Evolutionary conservation across 1,140 invertebrate genomes (phyloP), one percentile per base, ranked within the genome.

Genomic region (Ruditapes philippinarum): DNA sequence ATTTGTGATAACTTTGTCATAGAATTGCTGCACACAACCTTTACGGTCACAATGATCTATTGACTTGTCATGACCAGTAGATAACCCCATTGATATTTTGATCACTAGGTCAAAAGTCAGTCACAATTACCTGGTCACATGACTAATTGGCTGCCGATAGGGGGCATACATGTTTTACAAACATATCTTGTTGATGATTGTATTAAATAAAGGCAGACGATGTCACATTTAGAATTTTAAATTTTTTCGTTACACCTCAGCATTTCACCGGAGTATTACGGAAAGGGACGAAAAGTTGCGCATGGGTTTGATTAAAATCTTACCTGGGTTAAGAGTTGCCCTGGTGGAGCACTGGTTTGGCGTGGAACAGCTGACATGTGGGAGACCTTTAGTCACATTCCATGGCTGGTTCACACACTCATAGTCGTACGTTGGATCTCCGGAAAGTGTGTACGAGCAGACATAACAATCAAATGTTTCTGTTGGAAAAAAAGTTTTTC

Each of bases 381-480:
- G 25, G 14, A 42, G 25, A 12, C 45, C 40, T 19, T 49, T 82
- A 4, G 60, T 42, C 19, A 82, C 74, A 54, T 78, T 51, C 45
- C 45, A 65, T 7, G 82, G 62, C 17, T 36, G 42, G 11, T 31
- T 84, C 2, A 51, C 62, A 54, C 82, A 84, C 11, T 84, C 62
- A 19, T 70, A 70, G 33, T 70, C 82, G 19, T 49, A 17, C 1
- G 9, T 54, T 0, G 82, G 68, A 40, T 84, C 82, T 4, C 62
- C 40, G 17, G 82, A 84, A 2, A 73, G 2, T 7, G 45, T 84
- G 65, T 84, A 84, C n/a, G 82, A 36, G 49, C 82, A 84, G 3
- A 45, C 1, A 74, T 73, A 73, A 57, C 82, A 84, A 19, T 4
- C 57, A 17, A 84, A 84, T 11, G 45, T 36, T 36, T 11, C 36